Evolutionary conservation across 2,113 vertebrate genomes (phyloP), one percentile per base, ranked within the genome.

Genomic region (Illadopsis cleaveri): DNA sequence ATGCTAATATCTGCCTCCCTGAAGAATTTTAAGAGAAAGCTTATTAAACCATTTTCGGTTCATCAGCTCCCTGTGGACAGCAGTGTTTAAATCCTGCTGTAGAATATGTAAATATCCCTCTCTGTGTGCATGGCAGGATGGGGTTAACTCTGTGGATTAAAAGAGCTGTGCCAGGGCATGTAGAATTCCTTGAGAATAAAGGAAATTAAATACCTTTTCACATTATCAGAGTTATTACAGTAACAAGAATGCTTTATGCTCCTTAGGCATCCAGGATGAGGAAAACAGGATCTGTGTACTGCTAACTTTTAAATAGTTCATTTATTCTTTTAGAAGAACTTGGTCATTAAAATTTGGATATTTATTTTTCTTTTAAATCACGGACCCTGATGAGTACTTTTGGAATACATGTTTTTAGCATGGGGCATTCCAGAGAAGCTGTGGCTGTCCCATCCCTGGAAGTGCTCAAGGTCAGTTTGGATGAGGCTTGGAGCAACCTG

Each of bases 31-130:
- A 73, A 97, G 88, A 92, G 94, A 95, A 97, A 90, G 62, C 86
- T 94, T 92, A 91, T 94, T 96, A 94, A 96, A 93, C 53, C 62
- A 73, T 90, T 95, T 85, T 94, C 81, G n/a, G 76, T 81, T 95
- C 87, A 77, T 95, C 95, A 78, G 47, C 86, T 97, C 90, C 85
- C 71, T 40, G 61, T 60, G 82, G 92, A 97, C 82, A 68, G 57
- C 84, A 91, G 68, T 21, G 51, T 76, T 95, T 65, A 77, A 86
- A 92, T 76, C 89, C 47, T 91, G 68, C 90, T 85, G 53, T 66
- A 30, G 68, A 92, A 61, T 87, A 83, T 13, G 6, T 35, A 79
- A 79, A 82, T 88, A 81, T 8, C 28, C 61, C 30, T 40, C 69
- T 73, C 40, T 24, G 21, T 33, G 85, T 76, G 79, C 38, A 12